These are phyloP conservation scores for Pseudopodoces humilis DNA, from an alignment of 2,113 vertebrate genomes.

Conservation along the genomic window DNA sequence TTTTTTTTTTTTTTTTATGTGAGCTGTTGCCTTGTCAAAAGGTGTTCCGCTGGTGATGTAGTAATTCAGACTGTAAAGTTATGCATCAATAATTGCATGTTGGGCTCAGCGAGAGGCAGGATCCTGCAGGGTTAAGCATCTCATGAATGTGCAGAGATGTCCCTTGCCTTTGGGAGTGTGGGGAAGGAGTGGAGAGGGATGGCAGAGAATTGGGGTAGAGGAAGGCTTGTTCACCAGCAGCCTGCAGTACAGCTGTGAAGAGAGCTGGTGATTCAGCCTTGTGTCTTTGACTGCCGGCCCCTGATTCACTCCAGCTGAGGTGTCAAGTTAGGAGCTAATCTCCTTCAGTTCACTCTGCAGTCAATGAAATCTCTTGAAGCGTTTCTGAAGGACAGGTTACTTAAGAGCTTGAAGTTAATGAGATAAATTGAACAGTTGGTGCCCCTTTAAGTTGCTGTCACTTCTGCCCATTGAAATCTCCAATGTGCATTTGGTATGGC, in stretches of 20 bases:
- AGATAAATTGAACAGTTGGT: constrained; percentile 31
- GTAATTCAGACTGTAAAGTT: not conserved
- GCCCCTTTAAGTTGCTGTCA: not conserved
- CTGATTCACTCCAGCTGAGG: not conserved
- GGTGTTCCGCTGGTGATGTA: not conserved
- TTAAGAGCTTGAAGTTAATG: constrained; percentile 41
- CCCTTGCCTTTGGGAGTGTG: not conserved
- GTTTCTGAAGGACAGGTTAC: constrained; percentile 30
- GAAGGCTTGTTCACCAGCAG: not conserved
- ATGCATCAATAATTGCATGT: not conserved
- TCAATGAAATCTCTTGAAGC: constrained; percentile 41
- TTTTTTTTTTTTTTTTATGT: not conserved
- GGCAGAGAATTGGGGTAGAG: not conserved
- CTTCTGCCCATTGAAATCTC: not conserved
- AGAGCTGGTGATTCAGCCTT: not conserved
- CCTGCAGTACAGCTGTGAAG: not conserved
- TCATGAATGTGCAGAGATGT: not conserved
- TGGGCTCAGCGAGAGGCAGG: not conserved
- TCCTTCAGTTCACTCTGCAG: not conserved
- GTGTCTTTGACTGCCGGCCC: not conserved
- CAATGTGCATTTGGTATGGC: not conserved
- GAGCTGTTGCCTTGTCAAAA: constrained; percentile 35
- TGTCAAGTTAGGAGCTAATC: constrained; percentile 25
- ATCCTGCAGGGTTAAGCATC: not conserved
- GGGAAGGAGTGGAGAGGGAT: not conserved